Base-by-base conservation (phyloP, 2,797 vertebrate species). In the Staurois parvus region DNA sequence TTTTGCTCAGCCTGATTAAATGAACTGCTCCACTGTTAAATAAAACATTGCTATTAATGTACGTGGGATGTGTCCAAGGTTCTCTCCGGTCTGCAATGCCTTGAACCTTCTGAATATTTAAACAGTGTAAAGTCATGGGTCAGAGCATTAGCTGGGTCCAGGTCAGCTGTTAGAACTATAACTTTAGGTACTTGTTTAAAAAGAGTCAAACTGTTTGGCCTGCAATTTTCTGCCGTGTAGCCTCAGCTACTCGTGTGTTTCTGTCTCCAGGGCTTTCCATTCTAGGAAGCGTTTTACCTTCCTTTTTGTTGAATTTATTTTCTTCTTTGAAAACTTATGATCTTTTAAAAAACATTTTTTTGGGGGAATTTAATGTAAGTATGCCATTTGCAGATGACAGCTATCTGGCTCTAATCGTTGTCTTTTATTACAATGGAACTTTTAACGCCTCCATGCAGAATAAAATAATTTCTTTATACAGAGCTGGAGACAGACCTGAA, bases 371-470 rank as follows among this genome's bases (percentile, higher is more conserved):
- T 81, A 24, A 30, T 48, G 40, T 3, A 48, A 68, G 15, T 32
- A 26, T 19, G 28, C 48, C 28, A 80, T 80, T 28, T 81, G 32
- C 79, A 81, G 48, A 40, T 62, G 79, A 81, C 68, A 72, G 79
- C 48, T 62, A 29, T 62, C 79, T 81, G 79, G 40, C 79, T 81
- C 13, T 81, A 56, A 72, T 62, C 48, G 11, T 72, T 81, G 30
- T 28, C 30, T 72, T n/a, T 81, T 62, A 72, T 72, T 74, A 2
- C 29, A 84, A n/a, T 8, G 8, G 26, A 74, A 84, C 80, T 81
- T 26, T 72, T 52, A 21, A 28, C 79, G 48, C 79, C 79, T 62
- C 68, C 52, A 15, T 62, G 17, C 17, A 62, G 52, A 62, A 62
- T 59, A 62, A 81, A 62, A 62, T 59, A 62, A 81, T 81, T 81